A percentile compares a stretch with the other conserved stretches of the same genome.
Conservation (phyloP, 2,888 invertebrate species). For the Melinaea menophilus region DNA sequence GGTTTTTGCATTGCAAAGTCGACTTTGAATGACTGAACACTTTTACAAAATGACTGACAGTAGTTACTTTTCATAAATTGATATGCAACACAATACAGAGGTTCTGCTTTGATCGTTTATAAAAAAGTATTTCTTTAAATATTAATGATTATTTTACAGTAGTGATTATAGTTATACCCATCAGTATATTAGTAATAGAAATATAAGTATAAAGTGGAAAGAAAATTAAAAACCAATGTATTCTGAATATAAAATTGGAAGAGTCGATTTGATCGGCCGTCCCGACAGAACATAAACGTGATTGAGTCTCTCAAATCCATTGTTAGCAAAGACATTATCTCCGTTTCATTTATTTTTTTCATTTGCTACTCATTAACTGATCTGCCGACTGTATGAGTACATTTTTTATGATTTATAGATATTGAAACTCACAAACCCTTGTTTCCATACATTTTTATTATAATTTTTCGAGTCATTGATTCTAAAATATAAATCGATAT, state of each 20-base stretch:
- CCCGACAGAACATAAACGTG: neutral
- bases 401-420: too few relatives aligned
- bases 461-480: too few relatives aligned
- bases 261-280: neutral
- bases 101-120: too few relatives aligned
- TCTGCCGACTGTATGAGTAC: neutral
- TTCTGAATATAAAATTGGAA: neutral
- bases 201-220: too few relatives aligned
- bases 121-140: too few relatives aligned
- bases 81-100: too few relatives aligned
- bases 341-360: slow-evolving; percentile 6
- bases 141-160: too few relatives aligned
- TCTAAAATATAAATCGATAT: too few relatives aligned
- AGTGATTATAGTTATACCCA: too few relatives aligned
- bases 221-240: neutral
- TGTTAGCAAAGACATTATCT: slow-evolving; percentile 6
- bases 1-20: slow-evolving; percentile 16
- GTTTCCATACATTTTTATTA: too few relatives aligned
- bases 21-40: slow-evolving; percentile 14
- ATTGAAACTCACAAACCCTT: too few relatives aligned
- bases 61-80: neutral
- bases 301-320: slow-evolving; percentile 4
- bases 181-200: too few relatives aligned
- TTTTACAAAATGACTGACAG: slow-evolving; percentile 16
- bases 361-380: slow-evolving; percentile 1